Evolutionary conservation across 2,888 invertebrate species (phyloP).

Genomic region (Trachelus tabidus): DNA sequence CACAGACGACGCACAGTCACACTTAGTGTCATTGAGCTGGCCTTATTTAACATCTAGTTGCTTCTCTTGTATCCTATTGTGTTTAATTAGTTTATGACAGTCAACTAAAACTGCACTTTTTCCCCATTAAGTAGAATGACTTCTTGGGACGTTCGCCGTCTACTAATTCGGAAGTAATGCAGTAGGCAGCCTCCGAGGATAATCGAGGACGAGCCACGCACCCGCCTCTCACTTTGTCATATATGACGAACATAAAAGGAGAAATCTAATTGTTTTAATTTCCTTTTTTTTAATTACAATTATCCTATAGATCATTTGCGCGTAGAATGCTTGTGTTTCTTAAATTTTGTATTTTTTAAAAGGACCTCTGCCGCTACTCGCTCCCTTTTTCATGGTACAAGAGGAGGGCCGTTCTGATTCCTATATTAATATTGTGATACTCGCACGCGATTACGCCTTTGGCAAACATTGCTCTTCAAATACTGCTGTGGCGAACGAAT

Average conservation of each 20-base stretch:
- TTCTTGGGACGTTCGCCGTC: conserved; percentile 28
- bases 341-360: too few species aligned
- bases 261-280: conserved; percentile 8
- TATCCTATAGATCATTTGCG: too few species aligned
- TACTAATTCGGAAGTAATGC: background rate
- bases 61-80: conserved; percentile 39
- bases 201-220: conserved; percentile 33
- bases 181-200: conserved; percentile 33
- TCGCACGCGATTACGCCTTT: too few species aligned
- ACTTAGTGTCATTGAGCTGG: conserved; percentile 62
- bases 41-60: conserved; percentile 54
- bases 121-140: conserved; percentile 34
- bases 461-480: too few species aligned
- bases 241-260: conserved; percentile 26
- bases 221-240: conserved; percentile 26
- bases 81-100: conserved; percentile 43
- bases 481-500: too few species aligned
- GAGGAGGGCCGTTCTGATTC: too few species aligned
- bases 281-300: too few species aligned
- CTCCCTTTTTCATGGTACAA: too few species aligned
- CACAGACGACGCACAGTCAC: conserved; percentile 51
- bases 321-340: too few species aligned
- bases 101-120: conserved; percentile 39
- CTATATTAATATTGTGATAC: too few species aligned
- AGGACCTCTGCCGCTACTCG: too few species aligned